Percentiles rank a stretch among this genome's conserved stretches.
phyloP scores from a whole-genome alignment of 2,797 vertebrate genomes.

The Octomys mimax region DNA sequence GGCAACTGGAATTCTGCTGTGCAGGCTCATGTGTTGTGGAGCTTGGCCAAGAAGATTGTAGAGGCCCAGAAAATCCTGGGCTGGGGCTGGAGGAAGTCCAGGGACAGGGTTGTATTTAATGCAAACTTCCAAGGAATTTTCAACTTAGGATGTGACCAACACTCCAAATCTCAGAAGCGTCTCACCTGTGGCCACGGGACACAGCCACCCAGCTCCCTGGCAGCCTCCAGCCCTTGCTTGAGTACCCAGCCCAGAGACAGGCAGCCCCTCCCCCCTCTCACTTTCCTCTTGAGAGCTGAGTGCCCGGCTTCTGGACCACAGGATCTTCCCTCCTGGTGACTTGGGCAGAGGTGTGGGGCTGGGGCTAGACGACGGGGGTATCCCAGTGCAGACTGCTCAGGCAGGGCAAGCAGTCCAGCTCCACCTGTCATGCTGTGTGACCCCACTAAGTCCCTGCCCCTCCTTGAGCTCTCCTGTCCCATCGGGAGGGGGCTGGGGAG shows the following conservation, averaged over 20 bases:
- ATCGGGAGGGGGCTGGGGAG: constrained; percentile 57
- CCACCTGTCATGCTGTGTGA: not conserved
- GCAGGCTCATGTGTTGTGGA: not conserved
- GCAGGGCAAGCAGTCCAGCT: not conserved
- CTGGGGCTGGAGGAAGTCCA: not conserved
- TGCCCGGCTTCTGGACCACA: not conserved
- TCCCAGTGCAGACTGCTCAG: not conserved
- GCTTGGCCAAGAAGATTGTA: not conserved
- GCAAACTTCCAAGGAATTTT: not conserved
- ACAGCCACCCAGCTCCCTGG: not conserved
- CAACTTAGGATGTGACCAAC: not conserved
- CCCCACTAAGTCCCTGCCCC: not conserved
- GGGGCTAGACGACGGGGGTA: not conserved
- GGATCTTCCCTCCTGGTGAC: not conserved
- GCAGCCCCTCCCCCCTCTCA: not conserved
- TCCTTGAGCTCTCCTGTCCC: not conserved
- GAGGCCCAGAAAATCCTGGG: not conserved
- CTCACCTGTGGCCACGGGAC: not conserved
- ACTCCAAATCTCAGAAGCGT: not conserved
- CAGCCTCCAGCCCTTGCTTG: not conserved
- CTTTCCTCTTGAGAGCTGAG: not conserved
- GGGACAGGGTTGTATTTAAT: not conserved
- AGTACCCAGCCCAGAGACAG: not conserved
- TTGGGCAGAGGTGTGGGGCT: not conserved
- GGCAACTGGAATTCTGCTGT: not conserved